Percentiles rank a stretch among this genome's conserved stretches.
Evolutionary conservation across 2,888 invertebrate species (phyloP).

Genomic region (Adela reaumurella): DNA sequence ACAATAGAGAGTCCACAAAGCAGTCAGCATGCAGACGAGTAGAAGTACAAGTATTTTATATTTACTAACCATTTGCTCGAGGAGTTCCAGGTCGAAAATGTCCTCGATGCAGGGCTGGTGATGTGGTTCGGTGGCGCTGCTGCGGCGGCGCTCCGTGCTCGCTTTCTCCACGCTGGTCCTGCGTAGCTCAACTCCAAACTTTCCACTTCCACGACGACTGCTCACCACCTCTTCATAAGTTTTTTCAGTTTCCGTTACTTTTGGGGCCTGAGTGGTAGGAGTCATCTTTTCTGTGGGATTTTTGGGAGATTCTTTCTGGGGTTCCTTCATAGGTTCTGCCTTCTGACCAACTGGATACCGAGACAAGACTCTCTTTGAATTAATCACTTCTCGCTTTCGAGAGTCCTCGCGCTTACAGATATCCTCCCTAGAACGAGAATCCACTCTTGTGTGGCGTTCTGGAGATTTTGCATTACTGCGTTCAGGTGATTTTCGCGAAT

Average conservation of each 20-base stretch:
- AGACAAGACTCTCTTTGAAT: conserved; percentile 20
- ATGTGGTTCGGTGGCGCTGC: conserved; percentile 44
- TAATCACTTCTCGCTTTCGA: conserved; percentile 6
- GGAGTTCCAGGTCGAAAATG: conserved; percentile 65
- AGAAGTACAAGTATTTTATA: conserved; percentile 3
- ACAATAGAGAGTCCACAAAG: conserved; percentile 12
- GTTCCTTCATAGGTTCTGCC: conserved; percentile 24
- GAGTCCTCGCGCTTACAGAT: conserved; percentile 10
- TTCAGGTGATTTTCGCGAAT: conserved; percentile 24
- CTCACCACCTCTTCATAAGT: conserved; percentile 37
- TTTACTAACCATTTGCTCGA: conserved; percentile 66
- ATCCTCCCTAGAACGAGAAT: conserved; percentile 9
- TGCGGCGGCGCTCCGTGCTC: conserved; percentile 37
- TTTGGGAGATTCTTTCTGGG: conserved; percentile 14
- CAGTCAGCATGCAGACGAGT: conserved; percentile 4
- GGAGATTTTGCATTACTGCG: conserved; percentile 26
- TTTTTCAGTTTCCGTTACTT: conserved; percentile 2
- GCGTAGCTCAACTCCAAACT: conserved; percentile 66
- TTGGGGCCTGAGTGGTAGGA: conserved; percentile 2
- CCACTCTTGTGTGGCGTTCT: conserved; percentile 15
- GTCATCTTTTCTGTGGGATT: conserved; percentile 22
- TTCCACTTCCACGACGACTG: conserved; percentile 53
- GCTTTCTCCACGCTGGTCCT: conserved; percentile 54
- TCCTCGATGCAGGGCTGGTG: conserved; percentile 63
- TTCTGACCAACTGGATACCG: conserved; percentile 22